Conservation (phyloP, 1,140 invertebrate genomes). For the Musca domestica region DNA sequence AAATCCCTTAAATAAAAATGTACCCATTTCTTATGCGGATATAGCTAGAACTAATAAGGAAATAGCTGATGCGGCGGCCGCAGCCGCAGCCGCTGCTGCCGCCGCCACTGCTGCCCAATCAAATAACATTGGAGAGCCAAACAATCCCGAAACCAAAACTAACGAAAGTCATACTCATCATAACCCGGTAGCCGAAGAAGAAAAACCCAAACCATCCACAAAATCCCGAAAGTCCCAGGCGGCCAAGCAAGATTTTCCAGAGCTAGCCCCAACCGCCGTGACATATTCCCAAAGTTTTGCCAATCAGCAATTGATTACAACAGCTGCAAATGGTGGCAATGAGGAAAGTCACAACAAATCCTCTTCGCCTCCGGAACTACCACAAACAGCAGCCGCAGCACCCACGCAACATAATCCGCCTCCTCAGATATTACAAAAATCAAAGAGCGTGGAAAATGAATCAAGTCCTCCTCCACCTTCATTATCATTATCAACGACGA, state of each 20-base stretch:
- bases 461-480: too few species aligned
- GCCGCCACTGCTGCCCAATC: conserved; percentile 1
- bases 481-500: too few species aligned
- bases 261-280: conserved; percentile 31
- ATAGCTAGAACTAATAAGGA: conserved; percentile 60
- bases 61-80: conserved; percentile 25
- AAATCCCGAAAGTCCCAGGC: conserved; percentile 28
- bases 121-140: background rate
- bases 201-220: conserved; percentile 30
- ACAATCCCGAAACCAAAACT: background rate
- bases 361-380: background rate
- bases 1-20: conserved; percentile 22
- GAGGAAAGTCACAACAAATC: background rate
- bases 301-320: background rate
- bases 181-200: background rate
- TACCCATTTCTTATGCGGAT: conserved; percentile 65
- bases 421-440: conserved; percentile 45
- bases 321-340: background rate
- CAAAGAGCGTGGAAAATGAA: conserved; percentile 50
- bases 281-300: conserved; percentile 34
- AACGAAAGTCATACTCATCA: background rate
- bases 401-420: conserved; percentile 18
- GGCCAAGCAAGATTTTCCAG: conserved; percentile 43
- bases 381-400: conserved; percentile 23
- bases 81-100: background rate